These are phyloP conservation scores for Melanargia galathea DNA, from an alignment of 2,888 invertebrate genomes.

Conservation along the genomic window DNA sequence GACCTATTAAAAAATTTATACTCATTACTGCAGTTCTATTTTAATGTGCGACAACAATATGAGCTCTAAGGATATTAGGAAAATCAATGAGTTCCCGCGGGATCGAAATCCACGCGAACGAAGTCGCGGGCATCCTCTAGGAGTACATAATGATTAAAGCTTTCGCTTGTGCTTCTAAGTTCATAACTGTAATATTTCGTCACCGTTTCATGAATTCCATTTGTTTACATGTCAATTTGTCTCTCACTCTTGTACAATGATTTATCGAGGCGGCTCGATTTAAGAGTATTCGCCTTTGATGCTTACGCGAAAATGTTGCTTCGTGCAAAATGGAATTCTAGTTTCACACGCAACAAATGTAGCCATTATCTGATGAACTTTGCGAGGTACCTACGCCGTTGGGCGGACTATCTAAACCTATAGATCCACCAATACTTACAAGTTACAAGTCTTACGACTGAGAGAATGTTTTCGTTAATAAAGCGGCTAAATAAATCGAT, in stretches of 20 bases:
- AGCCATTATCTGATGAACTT: conserved; percentile 80
- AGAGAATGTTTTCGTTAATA: conserved; percentile 31
- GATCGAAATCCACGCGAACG: no score
- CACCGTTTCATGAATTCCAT: not conserved
- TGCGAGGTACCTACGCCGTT: conserved; percentile 55
- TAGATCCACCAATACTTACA: conserved; percentile 37
- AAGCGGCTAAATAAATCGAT: conserved; percentile 19
- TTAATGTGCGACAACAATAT: no score
- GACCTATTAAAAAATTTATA: no score
- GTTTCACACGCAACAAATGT: conserved; percentile 82
- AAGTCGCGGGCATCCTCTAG: no score
- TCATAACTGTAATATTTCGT: not conserved
- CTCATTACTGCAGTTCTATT: no score
- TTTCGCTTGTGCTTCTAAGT: not conserved
- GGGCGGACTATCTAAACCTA: conserved; percentile 48
- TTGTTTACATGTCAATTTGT: conserved; percentile 7
- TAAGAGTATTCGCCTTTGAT: conserved; percentile 65
- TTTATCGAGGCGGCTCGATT: conserved; percentile 58
- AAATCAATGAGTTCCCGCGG: no score
- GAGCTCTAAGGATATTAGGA: no score
- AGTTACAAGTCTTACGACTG: conserved; percentile 12
- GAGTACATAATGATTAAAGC: no score
- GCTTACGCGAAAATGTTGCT: conserved; percentile 65
- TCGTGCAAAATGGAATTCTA: conserved; percentile 79
- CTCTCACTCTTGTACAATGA: conserved; percentile 44